Evolutionary conservation across 2,797 vertebrate genomes (phyloP), one percentile per base, ranked within the genome.

Genomic region (Scarus forsteni): DNA sequence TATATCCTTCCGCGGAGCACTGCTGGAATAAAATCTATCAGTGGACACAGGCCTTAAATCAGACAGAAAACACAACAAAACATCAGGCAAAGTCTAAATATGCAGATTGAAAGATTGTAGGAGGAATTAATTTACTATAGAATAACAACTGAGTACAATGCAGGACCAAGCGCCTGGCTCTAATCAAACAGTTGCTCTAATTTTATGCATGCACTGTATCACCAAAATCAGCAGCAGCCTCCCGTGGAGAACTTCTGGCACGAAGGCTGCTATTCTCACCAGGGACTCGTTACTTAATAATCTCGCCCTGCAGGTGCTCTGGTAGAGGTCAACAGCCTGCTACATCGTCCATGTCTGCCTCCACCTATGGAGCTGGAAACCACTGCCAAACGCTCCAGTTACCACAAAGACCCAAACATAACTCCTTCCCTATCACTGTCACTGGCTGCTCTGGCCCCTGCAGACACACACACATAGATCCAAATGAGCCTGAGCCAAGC

Each of bases 201-300:
- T 84, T 85, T 79, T n/a, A 79, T 81, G 75, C 66, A 42, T 86
- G 84, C 75, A 85, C 56, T 84, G 81, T 74, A 85, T 83, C 79
- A 79, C 84, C 86, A 66, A 85, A 90, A 89, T 92, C 88, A 84
- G 81, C 58, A 2, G 71, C 73, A 83, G 72, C 85, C 86, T 88
- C 88, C 87, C 75, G 70, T 60, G 58, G 87, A 87, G 88, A 87
- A 81, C 83, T 80, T 86, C 87, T 89, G 92, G 87, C 89, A 89
- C 85, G 80, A 86, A 86, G 85, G 85, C 88, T 81, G 83, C 71
- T 87, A 74, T 77, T 87, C 79, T 87, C 89, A 88, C 90, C 84
- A 81, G 91, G 90, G 88, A 90, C 89, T 88, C 77, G 70, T 91
- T 90, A 91, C 87, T 85, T 91, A 92, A 93, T 92, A 92, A 93